These are phyloP conservation scores for Urophycis tenuis DNA, from an alignment of 2,797 vertebrate genomes.

Conservation along the genomic window DNA sequence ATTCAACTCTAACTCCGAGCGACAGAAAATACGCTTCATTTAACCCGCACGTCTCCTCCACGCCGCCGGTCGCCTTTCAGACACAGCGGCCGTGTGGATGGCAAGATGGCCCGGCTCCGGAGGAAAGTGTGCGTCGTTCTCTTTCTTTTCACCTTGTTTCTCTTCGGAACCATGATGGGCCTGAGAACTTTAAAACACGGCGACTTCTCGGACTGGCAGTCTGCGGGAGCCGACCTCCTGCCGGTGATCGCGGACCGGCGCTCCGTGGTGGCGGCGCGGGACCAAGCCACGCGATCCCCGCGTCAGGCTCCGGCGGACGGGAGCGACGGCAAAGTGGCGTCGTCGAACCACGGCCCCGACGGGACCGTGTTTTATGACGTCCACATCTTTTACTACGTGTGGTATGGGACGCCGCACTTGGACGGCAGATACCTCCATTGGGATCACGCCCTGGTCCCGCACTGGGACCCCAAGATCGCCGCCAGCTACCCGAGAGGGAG, in stretches of 20 bases:
- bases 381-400: constrained; percentile 84
- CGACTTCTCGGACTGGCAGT: constrained; percentile 76
- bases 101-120: constrained; percentile 75
- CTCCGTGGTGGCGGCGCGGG: constrained; percentile 55
- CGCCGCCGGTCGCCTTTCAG: not conserved
- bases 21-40: too few species aligned
- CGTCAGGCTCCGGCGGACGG: constrained; percentile 51
- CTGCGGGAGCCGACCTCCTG: constrained; percentile 70
- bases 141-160: constrained; percentile 80
- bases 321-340: constrained; percentile 53
- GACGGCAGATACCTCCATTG: constrained; percentile 81
- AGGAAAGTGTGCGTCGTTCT: constrained; percentile 80
- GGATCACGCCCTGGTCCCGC: constrained; percentile 85
- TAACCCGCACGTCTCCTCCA: not conserved
- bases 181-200: constrained; percentile 79
- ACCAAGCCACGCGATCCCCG: constrained; percentile 53
- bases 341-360: constrained; percentile 64
- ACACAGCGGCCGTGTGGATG: constrained; percentile 2
- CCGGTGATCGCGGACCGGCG: constrained; percentile 70
- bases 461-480: constrained; percentile 89
- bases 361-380: constrained; percentile 78
- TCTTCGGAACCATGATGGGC: constrained; percentile 86
- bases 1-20: not conserved
- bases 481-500: constrained; percentile 85
- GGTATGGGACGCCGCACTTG: constrained; percentile 77